phyloP scores from a whole-genome alignment of 1,140 invertebrate species.

The Stegodyphus mimosarum region DNA sequence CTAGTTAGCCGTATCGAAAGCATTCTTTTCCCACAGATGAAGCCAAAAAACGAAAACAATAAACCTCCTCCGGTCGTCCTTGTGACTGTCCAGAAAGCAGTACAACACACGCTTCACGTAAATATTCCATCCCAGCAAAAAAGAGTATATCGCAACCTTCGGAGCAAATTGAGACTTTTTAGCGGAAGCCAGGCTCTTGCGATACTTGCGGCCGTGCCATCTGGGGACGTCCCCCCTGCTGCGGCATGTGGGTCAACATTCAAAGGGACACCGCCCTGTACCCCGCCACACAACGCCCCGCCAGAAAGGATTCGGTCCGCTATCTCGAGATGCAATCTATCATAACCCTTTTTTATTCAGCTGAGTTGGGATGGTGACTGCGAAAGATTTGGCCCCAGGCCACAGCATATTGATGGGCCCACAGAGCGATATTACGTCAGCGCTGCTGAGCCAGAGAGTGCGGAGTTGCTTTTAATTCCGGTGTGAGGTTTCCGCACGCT shows the following conservation, averaged over 20 bases:
- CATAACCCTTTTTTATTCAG: conserved; percentile 1
- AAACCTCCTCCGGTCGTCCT: conserved; percentile 4
- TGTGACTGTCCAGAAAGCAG: conserved; percentile 19
- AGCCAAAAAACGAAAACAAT: too few species aligned
- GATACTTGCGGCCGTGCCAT: conserved; percentile 28
- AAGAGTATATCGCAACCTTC: conserved; percentile 13
- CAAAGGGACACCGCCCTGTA: conserved; percentile 39
- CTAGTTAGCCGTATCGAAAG: too few species aligned
- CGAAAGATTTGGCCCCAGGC: too few species aligned
- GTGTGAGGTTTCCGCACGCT: too few species aligned
- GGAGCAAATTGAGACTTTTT: conserved; percentile 15
- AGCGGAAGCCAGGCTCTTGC: conserved; percentile 21
- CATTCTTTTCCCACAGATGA: too few species aligned
- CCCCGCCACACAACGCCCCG: neutral
- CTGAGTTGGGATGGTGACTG: too few species aligned
- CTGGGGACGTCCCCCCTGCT: conserved; percentile 12
- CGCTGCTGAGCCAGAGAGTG: too few species aligned
- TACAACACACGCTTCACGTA: conserved; percentile 12
- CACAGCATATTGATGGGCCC: too few species aligned
- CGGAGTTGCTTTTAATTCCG: too few species aligned
- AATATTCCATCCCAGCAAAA: neutral
- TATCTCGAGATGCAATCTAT: conserved; percentile 30
- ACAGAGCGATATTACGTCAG: too few species aligned
- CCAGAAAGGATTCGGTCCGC: conserved; percentile 23
- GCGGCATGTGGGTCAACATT: conserved; percentile 35